A percentile compares a stretch with the other conserved stretches of the same genome.
Conservation (phyloP, 2,888 invertebrate species). For the Hipparchia semele region DNA sequence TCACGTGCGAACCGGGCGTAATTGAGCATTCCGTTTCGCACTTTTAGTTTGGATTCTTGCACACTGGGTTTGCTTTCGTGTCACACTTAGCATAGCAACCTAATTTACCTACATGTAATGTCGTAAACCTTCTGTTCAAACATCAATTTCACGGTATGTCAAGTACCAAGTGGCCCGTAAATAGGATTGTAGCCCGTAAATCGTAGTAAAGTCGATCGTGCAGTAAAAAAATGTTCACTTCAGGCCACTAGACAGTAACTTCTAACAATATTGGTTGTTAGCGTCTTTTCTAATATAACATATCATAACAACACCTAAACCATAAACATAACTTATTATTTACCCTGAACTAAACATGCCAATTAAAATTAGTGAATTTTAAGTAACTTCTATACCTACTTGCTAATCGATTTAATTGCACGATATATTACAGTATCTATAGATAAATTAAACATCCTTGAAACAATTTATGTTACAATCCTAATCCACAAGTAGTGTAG, state of each 20-base stretch:
- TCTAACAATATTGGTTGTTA: no score
- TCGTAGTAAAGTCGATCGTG: conserved; percentile 1
- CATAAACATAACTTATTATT: no score
- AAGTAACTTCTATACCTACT: no score
- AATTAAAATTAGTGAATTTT: no score
- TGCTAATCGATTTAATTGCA: not conserved
- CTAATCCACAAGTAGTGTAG: not conserved
- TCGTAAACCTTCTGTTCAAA: conserved; percentile 18
- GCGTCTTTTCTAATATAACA: no score
- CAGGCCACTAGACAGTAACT: not conserved
- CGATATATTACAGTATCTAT: not conserved
- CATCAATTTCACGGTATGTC: conserved; percentile 17
- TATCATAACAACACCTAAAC: not conserved
- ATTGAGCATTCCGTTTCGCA: conserved; percentile 15
- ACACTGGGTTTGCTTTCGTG: conserved; percentile 11
- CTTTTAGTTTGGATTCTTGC: conserved; percentile 26
- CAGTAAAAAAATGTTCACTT: not conserved
- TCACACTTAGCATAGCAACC: conserved; percentile 9
- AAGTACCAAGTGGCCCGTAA: conserved; percentile 18
- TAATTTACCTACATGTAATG: conserved; percentile 17
- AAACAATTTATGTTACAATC: not conserved
- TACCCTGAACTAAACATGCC: no score
- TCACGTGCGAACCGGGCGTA: not conserved
- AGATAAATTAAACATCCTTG: not conserved
- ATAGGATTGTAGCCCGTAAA: not conserved